Evolutionary conservation across 2,113 vertebrate species (phyloP).

Genomic region (Ceuthmochares aereus): DNA sequence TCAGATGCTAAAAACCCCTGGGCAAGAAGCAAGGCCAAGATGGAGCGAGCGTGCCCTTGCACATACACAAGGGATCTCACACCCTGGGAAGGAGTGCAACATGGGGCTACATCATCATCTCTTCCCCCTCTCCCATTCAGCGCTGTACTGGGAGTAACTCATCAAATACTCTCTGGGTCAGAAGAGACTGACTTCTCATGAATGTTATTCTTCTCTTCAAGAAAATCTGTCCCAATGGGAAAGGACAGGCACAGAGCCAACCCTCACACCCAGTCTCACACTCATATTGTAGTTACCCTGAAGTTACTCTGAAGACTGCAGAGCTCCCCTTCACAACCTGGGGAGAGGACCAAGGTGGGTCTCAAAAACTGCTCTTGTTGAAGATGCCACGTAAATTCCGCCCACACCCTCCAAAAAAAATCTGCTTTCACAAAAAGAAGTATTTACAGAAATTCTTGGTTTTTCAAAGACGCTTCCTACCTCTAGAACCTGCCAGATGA

Average conservation of each 20-base stretch:
- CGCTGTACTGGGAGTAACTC: neutral
- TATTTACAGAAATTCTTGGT: neutral
- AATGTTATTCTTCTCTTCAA: neutral
- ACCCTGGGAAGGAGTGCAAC: neutral
- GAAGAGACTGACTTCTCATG: neutral
- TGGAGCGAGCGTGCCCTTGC: fast-evolving
- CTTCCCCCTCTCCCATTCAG: neutral
- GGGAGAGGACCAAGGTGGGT: neutral
- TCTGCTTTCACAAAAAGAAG: neutral
- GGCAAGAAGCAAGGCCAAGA: neutral
- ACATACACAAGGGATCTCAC: neutral
- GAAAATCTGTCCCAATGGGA: neutral
- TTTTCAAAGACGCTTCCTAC: neutral
- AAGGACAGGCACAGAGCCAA: neutral
- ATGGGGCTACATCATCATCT: neutral
- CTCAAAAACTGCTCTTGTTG: neutral
- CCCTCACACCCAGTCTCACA: fast-evolving
- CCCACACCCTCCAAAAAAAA: too few relatives aligned
- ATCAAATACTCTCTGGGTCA: neutral
- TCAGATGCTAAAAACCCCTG: neutral
- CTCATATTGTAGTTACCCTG: neutral
- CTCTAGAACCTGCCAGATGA: neutral
- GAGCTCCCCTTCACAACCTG: neutral
- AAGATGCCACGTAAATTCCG: neutral
- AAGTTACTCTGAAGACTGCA: neutral